phyloP scores from a whole-genome alignment of 2,797 vertebrate genomes.

The Xiphophorus birchmanni region DNA sequence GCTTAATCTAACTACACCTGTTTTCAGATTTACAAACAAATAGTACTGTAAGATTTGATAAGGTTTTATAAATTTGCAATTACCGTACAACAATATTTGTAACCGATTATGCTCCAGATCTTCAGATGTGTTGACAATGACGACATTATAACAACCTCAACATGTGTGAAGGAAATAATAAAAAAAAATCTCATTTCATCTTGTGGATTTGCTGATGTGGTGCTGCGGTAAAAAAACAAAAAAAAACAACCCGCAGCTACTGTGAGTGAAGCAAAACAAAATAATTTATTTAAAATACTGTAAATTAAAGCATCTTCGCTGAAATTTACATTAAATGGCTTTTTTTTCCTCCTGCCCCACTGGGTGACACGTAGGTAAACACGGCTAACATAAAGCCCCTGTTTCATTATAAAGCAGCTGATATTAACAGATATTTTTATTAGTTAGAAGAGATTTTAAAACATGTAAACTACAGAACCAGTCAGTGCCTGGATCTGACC shows the following conservation, averaged over 20 bases:
- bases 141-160: background rate
- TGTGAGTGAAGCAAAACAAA: fast-evolving
- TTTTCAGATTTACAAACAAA: background rate
- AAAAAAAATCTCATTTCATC: conserved; percentile 21
- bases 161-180: background rate
- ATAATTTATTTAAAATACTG: too few relatives aligned
- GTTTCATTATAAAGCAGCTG: background rate
- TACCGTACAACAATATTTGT: background rate
- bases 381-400: background rate
- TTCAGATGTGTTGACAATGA: background rate
- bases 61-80: background rate
- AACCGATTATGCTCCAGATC: background rate
- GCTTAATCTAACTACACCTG: background rate
- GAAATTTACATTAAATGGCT: background rate
- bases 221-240: conserved; percentile 20
- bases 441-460: fast-evolving
- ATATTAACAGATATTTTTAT: background rate
- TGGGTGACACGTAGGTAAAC: conserved; percentile 31
- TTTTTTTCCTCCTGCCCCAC: background rate
- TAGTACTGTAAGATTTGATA: too few relatives aligned
- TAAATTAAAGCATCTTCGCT: background rate
- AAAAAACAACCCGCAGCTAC: background rate
- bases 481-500: background rate
- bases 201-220: background rate
- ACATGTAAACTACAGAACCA: background rate